Conservation (phyloP, 2,113 vertebrate genomes). For the Ia io region DNA sequence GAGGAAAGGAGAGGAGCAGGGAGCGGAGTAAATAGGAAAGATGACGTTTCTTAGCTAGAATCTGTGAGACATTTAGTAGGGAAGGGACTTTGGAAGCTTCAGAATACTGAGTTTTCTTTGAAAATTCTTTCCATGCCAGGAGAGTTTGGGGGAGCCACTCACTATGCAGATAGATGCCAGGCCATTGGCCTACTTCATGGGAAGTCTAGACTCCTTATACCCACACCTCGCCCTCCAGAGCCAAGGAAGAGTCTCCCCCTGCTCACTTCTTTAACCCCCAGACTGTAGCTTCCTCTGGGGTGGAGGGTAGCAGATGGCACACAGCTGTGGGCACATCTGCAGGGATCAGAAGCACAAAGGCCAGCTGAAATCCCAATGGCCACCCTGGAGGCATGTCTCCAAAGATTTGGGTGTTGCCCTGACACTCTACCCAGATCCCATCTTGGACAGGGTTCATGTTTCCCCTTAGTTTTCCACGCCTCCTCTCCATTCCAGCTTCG, state of each 20-base stretch:
- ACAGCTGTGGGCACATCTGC: constrained; percentile 58
- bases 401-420: constrained; percentile 28
- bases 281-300: constrained; percentile 18
- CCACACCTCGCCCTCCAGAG: background rate
- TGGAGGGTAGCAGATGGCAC: constrained; percentile 57
- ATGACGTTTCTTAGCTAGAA: background rate
- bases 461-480: background rate
- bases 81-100: background rate
- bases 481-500: constrained; percentile 30
- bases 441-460: constrained; percentile 11
- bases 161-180: background rate
- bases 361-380: constrained; percentile 31
- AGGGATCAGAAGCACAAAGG: background rate
- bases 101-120: constrained; percentile 18
- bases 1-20: background rate
- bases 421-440: constrained; percentile 20
- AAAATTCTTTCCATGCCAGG: background rate
- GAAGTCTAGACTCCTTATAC: constrained; percentile 24
- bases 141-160: background rate
- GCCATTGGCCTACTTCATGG: constrained; percentile 22
- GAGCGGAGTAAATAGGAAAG: background rate
- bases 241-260: background rate
- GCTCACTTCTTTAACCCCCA: constrained; percentile 22
- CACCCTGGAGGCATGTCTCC: constrained; percentile 23
- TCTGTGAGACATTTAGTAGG: background rate